phyloP scores from a whole-genome alignment of 2,797 vertebrate species.

The Phalloptychus januarius region DNA sequence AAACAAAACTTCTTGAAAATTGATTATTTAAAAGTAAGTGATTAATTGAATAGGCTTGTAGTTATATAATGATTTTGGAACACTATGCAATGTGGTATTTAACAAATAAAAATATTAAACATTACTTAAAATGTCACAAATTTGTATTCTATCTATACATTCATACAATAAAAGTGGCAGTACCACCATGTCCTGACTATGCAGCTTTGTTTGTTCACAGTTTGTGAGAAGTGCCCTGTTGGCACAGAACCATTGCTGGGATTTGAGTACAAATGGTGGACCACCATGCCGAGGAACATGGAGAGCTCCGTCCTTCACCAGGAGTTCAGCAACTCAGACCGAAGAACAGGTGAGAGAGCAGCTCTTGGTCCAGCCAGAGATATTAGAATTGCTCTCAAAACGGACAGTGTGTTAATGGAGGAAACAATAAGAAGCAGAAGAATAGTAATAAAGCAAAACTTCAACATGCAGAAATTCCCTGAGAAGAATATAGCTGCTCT shows the following conservation, averaged over 20 bases:
- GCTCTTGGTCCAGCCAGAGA: background rate
- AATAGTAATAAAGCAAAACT: background rate
- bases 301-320: constrained; percentile 83
- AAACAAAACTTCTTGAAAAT: background rate
- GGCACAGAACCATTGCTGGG: constrained; percentile 89
- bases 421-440: background rate
- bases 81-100: too few species aligned
- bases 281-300: constrained; percentile 92
- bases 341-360: constrained; percentile 81
- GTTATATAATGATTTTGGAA: background rate
- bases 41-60: background rate
- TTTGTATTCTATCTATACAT: background rate
- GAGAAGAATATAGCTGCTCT: too few species aligned
- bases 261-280: constrained; percentile 99
- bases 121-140: background rate
- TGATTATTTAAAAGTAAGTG: background rate
- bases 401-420: background rate
- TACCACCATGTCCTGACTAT: background rate
- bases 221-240: constrained; percentile 85
- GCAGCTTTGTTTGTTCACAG: constrained; percentile 68
- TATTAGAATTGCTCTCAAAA: background rate
- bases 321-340: constrained; percentile 83
- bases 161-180: background rate
- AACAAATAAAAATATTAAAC: background rate
- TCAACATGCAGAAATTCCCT: background rate